Evolutionary conservation across 2,888 invertebrate genomes (phyloP).

Genomic region (Tiliacea citrago): DNA sequence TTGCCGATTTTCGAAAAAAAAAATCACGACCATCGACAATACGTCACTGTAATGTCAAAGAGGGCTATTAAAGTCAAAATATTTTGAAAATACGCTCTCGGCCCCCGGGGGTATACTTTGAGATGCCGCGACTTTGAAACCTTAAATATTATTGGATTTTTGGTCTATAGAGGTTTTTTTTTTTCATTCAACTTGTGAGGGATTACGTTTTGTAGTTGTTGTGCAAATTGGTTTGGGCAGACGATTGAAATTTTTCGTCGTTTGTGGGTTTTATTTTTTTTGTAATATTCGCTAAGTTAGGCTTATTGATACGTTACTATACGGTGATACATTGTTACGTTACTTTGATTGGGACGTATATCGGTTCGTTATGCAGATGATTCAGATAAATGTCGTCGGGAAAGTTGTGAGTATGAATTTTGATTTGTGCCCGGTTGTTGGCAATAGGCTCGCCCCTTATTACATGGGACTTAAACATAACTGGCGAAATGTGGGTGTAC

Average conservation of each 20-base stretch:
- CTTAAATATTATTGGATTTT: slow-evolving; percentile 61
- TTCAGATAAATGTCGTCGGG: too few relatives aligned
- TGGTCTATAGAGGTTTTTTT: slow-evolving; percentile 58
- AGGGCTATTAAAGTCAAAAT: slow-evolving; percentile 89
- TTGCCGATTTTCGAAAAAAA: slow-evolving; percentile 72
- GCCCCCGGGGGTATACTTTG: slow-evolving; percentile 82
- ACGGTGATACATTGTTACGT: too few relatives aligned
- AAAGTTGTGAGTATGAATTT: too few relatives aligned
- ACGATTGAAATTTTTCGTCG: slow-evolving; percentile 1
- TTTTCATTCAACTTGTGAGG: slow-evolving; percentile 54
- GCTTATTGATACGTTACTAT: too few relatives aligned
- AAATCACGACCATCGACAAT: slow-evolving; percentile 71
- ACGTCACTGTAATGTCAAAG: slow-evolving; percentile 84
- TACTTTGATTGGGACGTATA: neutral
- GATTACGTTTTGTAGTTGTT: slow-evolving; percentile 53
- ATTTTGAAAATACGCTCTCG: slow-evolving; percentile 88
- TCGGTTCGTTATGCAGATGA: too few relatives aligned
- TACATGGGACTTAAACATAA: too few relatives aligned
- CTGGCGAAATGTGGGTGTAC: too few relatives aligned
- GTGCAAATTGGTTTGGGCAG: slow-evolving; percentile 54
- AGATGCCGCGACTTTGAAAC: slow-evolving; percentile 70
- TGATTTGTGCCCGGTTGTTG: too few relatives aligned
- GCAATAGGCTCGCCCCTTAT: too few relatives aligned
- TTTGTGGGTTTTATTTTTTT: neutral
- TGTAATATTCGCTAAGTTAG: neutral